Evolutionary conservation across 1,140 invertebrate genomes (phyloP), one percentile per base, ranked within the genome.

Genomic region (Pseudomyrmex gracilis): DNA sequence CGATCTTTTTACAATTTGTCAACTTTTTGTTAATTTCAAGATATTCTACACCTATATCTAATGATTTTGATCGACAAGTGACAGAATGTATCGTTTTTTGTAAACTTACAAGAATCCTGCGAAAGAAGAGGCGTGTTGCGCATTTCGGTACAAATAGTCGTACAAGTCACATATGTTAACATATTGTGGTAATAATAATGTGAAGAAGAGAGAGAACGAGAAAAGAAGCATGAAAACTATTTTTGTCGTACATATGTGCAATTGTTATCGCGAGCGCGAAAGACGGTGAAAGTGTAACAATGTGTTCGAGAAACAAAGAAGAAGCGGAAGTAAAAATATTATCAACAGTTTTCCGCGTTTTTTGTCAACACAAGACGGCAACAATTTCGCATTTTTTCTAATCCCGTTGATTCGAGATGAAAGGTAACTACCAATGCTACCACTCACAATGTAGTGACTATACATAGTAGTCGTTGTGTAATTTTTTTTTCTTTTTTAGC

Each of bases 401-500:
- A 90, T 90, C 77, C 82, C 90, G 87, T 89, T 87, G 76, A 88
- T 66, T 84, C 68, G 68, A 89, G 49, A 80, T 89, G 67, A 88
- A 92, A 93, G 93, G 93, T 94, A 94, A 94, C 90, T 94, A 94
- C 92, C 88, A 86, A 64, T 87, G 90, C 82, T 7, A 34, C 34
- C 80, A 87, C 53, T 90, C 90, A 86, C 83, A 90, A 88, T 87
- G 83, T 68, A 80, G 88, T 90, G 85, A 85, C 90, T 84, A 86
- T 89, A 86, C 88, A 83, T 89, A 87, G 90, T 85, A 85, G 84
- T 78, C 20, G 66, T 80, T 80, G 76, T 78, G 85, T 77, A 86
- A 88, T 71, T 70, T 66, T 85, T 76, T 53, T 34, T 47, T 80
- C 15, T 60, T 87, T 83, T 80, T 87, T 83, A 86, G 84, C 45